Evolutionary conservation across 1,140 invertebrate genomes (phyloP).

Genomic region (Lasioglossum baleicum): DNA sequence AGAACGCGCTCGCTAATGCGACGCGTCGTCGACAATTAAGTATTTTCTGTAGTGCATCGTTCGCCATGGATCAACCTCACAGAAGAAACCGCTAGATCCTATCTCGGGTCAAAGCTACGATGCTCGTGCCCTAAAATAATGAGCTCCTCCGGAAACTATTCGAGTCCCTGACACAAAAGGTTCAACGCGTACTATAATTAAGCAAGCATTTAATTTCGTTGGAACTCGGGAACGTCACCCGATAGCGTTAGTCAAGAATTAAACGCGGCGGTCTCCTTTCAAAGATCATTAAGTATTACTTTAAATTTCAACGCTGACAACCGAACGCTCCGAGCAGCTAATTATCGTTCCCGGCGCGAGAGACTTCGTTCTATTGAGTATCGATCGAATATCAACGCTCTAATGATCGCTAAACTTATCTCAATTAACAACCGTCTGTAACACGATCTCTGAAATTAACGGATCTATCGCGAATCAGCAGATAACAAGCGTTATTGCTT

Average conservation of each 20-base stretch:
- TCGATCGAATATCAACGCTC: not conserved
- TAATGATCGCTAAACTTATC: not conserved
- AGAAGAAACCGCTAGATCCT: not conserved
- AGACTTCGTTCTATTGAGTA: too few species aligned
- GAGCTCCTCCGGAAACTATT: not conserved
- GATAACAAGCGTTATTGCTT: not conserved
- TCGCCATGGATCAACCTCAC: too few species aligned
- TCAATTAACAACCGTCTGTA: not conserved
- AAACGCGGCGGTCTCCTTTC: not conserved
- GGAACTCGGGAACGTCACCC: not conserved
- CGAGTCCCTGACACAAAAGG: not conserved
- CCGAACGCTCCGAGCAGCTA: not conserved
- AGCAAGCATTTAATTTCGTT: not conserved
- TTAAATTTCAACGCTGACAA: not conserved
- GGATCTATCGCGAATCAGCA: not conserved
- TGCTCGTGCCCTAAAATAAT: not conserved
- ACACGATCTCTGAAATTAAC: not conserved
- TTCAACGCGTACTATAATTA: not conserved
- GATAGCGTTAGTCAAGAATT: not conserved
- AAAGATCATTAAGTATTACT: not conserved
- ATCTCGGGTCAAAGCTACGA: conserved; percentile 1
- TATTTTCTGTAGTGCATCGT: not conserved
- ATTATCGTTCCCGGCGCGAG: conserved; percentile 1
- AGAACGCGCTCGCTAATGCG: too few species aligned
- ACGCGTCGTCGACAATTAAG: not conserved